phyloP scores from a whole-genome alignment of 92 coral and sea anemone species.

The Ricordea florida region DNA sequence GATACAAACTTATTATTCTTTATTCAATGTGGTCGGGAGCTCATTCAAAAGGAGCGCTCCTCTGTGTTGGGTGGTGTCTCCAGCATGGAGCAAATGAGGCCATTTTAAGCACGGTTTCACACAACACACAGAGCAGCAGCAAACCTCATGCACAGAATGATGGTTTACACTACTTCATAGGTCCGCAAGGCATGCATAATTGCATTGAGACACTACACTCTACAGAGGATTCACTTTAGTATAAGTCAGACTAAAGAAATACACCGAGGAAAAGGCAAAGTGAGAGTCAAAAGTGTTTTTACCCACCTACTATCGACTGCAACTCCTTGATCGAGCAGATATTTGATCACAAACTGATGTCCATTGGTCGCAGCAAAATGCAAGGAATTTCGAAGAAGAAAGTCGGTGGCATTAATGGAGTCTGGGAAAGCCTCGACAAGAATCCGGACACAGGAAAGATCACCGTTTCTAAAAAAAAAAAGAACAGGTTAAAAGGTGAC shows the following conservation, averaged over 20 bases:
- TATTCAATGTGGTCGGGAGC: too few relatives aligned
- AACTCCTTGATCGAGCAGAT: conserved; percentile 74
- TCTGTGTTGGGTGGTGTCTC: too few relatives aligned
- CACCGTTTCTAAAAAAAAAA: conserved; percentile 51
- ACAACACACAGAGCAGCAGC: too few relatives aligned
- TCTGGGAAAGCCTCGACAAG: conserved; percentile 55
- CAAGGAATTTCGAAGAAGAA: conserved; percentile 62
- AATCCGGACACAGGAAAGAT: conserved; percentile 61
- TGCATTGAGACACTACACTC: too few relatives aligned
- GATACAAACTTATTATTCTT: too few relatives aligned
- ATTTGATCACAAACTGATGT: conserved; percentile 42
- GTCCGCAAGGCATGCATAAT: too few relatives aligned
- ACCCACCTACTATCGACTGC: conserved; percentile 71
- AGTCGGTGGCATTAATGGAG: conserved; percentile 58
- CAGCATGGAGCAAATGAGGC: too few relatives aligned
- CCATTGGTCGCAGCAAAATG: conserved; percentile 55
- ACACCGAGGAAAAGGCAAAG: neutral
- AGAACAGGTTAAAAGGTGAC: neutral
- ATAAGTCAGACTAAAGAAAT: neutral
- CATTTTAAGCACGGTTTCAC: too few relatives aligned
- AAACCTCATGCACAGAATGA: too few relatives aligned
- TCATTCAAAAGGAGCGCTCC: too few relatives aligned
- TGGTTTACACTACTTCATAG: too few relatives aligned
- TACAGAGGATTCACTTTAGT: too few relatives aligned
- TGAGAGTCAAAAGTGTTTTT: neutral